phyloP scores from a whole-genome alignment of 2,113 vertebrate species.

The Zapornia atra region DNA sequence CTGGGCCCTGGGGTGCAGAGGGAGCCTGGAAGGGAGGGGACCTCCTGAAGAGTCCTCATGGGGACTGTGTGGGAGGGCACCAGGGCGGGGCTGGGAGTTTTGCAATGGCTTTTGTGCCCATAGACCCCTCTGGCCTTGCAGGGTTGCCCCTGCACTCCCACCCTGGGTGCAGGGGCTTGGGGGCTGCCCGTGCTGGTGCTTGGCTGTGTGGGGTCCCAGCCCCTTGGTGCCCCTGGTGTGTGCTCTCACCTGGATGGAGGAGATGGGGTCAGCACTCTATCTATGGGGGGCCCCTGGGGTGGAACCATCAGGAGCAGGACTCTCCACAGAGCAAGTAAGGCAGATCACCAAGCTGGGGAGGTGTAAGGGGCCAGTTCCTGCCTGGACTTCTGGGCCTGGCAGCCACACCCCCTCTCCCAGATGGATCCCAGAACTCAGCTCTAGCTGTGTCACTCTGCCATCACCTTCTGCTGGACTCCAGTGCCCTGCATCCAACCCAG shows the following conservation, averaged over 20 bases:
- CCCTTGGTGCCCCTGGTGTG: background rate
- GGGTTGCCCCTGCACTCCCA: background rate
- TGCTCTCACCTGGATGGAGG: background rate
- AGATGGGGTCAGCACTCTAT: background rate
- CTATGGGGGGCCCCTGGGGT: fast-evolving
- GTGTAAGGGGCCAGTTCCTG: background rate
- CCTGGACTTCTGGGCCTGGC: background rate
- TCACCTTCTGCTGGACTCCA: background rate
- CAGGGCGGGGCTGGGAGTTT: background rate
- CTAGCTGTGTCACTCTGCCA: background rate
- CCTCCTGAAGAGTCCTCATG: fast-evolving
- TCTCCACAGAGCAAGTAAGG: background rate
- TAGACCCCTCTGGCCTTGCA: background rate
- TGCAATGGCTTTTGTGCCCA: background rate
- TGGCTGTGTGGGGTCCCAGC: background rate
- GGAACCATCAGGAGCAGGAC: background rate
- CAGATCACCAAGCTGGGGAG: background rate
- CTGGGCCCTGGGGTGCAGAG: fast-evolving
- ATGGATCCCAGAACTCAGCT: background rate
- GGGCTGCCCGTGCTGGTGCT: fast-evolving
- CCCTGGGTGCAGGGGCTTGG: fast-evolving
- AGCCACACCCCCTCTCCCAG: background rate
- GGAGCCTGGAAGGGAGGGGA: background rate
- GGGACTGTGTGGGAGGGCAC: background rate
- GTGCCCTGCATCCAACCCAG: background rate